Percentiles rank a stretch among this genome's conserved stretches.
Conservation (phyloP, 64 coral and sea anemone genomes). For the Montipora capricornis region DNA sequence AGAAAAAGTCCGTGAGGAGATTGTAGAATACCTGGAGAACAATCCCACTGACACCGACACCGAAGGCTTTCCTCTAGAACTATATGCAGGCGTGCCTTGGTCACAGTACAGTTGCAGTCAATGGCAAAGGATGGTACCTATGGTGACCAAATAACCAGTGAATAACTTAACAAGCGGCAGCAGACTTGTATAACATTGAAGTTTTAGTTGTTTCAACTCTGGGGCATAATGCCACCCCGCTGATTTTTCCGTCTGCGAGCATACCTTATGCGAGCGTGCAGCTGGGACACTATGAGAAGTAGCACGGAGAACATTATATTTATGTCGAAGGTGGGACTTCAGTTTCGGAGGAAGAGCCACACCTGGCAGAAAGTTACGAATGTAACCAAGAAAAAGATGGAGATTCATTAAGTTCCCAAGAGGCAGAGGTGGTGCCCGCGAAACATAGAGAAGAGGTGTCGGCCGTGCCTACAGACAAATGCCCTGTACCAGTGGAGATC, state of each 20-base stretch:
- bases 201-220: constrained; percentile 34
- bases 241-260: not conserved
- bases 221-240: not conserved
- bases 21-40: not conserved
- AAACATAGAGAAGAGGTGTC: too few species aligned
- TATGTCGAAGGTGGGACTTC: not conserved
- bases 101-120: not conserved
- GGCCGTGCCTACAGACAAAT: too few species aligned
- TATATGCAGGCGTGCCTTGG: constrained; percentile 16
- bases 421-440: too few species aligned
- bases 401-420: too few species aligned
- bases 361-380: too few species aligned
- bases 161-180: constrained; percentile 42
- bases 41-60: not conserved
- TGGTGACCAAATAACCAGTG: constrained; percentile 25
- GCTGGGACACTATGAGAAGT: constrained; percentile 18
- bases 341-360: too few species aligned
- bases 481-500: too few species aligned
- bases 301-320: not conserved
- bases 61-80: constrained; percentile 26
- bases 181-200: constrained; percentile 29
- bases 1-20: not conserved
- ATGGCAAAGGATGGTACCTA: constrained; percentile 32
- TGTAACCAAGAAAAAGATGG: too few species aligned
- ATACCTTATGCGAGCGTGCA: constrained; percentile 3